A percentile compares a stretch with the other conserved stretches of the same genome.
Conservation (phyloP, 2,113 vertebrate species). For the Gobius niger region DNA sequence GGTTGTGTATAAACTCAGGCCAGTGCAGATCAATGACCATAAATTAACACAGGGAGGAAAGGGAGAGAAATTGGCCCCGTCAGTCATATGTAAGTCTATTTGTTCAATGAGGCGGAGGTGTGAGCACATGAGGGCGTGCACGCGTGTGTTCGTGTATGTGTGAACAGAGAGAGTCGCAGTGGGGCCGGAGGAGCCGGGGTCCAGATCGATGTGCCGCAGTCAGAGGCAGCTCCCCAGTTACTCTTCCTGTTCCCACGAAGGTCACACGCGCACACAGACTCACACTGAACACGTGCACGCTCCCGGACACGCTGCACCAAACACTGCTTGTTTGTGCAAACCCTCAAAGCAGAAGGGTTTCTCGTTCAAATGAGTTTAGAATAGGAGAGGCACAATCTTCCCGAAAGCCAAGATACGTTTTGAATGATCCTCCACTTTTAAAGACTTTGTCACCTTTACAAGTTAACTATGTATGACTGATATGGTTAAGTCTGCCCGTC, state of each 20-base stretch:
- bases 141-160: slow-evolving; percentile 26
- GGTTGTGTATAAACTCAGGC: slow-evolving; percentile 72
- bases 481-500: too few species aligned
- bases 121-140: slow-evolving; percentile 32
- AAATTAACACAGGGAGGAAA: slow-evolving; percentile 65
- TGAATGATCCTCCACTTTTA: too few species aligned
- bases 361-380: slow-evolving; percentile 5
- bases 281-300: not conserved
- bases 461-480: too few species aligned
- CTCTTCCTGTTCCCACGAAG: slow-evolving; percentile 69
- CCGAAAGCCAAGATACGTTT: too few species aligned
- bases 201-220: slow-evolving; percentile 72
- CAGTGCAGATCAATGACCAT: slow-evolving; percentile 70
- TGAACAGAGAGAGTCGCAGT: slow-evolving; percentile 51
- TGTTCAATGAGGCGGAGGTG: slow-evolving; percentile 69
- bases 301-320: slow-evolving; percentile 10
- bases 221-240: slow-evolving; percentile 66
- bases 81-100: slow-evolving; percentile 74
- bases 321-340: slow-evolving; percentile 9
- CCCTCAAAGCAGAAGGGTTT: not conserved
- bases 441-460: too few species aligned
- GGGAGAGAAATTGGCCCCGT: slow-evolving; percentile 72
- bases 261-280: slow-evolving; percentile 45
- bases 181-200: slow-evolving; percentile 56
- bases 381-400: too few species aligned